These are phyloP conservation scores for Hydrophis major DNA, from an alignment of 2,797 vertebrate genomes.

Conservation along the genomic window DNA sequence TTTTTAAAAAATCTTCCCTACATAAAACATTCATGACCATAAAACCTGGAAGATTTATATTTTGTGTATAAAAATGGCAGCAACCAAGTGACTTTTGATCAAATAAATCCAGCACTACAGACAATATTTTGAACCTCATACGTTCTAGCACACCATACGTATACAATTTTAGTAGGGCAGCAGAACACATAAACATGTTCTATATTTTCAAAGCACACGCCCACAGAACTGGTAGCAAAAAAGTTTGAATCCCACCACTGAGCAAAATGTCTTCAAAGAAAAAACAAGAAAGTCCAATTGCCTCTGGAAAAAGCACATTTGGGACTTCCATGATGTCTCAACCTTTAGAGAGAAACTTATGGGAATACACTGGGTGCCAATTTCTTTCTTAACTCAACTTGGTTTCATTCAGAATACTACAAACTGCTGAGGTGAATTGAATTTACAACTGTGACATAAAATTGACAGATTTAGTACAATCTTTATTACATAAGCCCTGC, in stretches of 20 bases:
- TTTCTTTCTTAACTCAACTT: neutral
- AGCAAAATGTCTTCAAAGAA: no score
- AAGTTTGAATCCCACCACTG: no score
- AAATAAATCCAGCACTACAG: slow-evolving; percentile 27
- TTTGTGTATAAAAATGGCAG: slow-evolving; percentile 48
- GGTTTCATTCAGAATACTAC: neutral
- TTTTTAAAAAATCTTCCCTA: slow-evolving; percentile 44
- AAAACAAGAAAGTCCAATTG: no score
- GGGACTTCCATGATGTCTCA: neutral
- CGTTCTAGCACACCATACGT: neutral
- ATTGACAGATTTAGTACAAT: neutral
- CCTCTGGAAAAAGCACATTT: no score
- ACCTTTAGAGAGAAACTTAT: neutral
- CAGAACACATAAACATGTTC: neutral
- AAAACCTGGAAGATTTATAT: slow-evolving; percentile 37
- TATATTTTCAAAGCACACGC: neutral
- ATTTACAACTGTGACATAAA: neutral
- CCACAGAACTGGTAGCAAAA: no score
- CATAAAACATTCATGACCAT: slow-evolving; percentile 53
- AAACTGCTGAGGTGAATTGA: neutral
- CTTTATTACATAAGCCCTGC: neutral
- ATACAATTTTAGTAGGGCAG: no score
- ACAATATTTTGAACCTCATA: slow-evolving; percentile 17
- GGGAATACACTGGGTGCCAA: no score
- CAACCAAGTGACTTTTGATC: neutral